Evolutionary conservation across 2,113 vertebrate species (phyloP), one percentile per base, ranked within the genome.

Genomic region (Calyptomena viridis): DNA sequence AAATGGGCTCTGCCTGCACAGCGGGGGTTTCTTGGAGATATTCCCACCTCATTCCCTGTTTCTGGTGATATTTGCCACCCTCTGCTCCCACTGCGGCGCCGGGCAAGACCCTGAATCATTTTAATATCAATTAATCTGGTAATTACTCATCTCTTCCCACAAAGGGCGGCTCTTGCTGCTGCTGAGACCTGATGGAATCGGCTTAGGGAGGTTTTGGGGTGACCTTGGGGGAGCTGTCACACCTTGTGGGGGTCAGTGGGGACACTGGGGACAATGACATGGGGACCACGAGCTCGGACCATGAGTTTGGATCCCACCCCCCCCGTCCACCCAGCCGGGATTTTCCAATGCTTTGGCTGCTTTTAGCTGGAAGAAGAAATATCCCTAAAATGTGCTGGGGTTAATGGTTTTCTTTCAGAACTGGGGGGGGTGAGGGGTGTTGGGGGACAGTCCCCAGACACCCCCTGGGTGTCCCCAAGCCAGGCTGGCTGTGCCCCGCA

Each of bases 1-100:
- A 11, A 18, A 20, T 0, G 39, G 62, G 55, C 13, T 81, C 69
- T 19, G 35, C 22, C 60, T 42, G 42, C 39, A 3, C 10, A 11
- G 50, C n/a, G 21, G 25, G 11, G 0, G 6, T 60, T 67, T 31
- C 35, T 33, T 30, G 39, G 64, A 11, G 30, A 9, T 10, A 11
- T 35, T 56, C 80, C 46, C 80, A 6, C 58, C 73, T 52, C 3
- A 0, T 11, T 68, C 35, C 86, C 24, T 2, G 0, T 25, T n/a
- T 12, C n/a, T 0, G 3, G 14, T 1, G 3, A 24, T 7, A 1
- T 37, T 24, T 8, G 30, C 64, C 18, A 1, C 4, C 3, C 69
- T 44, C 37, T 5, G 27, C 81, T 80, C 59, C 59, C 0, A 9
- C 79, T 28, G 53, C 42, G 1, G 11, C 5, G 1, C 46, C 0